phyloP scores from a whole-genome alignment of 1,140 invertebrate genomes.

The Drosophila sucinea region DNA sequence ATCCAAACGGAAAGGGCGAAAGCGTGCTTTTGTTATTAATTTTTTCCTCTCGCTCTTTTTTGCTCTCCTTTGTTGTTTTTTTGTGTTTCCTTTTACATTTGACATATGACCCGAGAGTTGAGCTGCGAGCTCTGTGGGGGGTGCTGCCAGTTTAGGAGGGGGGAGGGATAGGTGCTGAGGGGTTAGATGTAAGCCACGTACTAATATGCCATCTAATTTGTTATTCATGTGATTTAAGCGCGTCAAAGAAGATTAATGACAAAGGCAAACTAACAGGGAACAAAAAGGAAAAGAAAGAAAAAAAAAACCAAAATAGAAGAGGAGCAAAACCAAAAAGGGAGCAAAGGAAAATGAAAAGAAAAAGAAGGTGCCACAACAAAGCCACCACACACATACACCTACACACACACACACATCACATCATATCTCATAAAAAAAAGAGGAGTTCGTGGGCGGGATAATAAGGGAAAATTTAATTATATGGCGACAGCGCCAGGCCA shows the following conservation, averaged over 20 bases:
- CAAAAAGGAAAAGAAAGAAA: slow-evolving; percentile 1
- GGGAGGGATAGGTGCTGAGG: not conserved
- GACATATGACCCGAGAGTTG: slow-evolving; percentile 20
- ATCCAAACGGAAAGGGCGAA: slow-evolving; percentile 15
- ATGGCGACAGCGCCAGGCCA: too few species aligned
- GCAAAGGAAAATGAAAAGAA: not conserved
- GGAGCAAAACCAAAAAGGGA: not conserved
- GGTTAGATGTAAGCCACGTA: slow-evolving; percentile 51
- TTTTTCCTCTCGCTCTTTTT: slow-evolving; percentile 36
- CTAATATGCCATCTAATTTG: slow-evolving; percentile 81
- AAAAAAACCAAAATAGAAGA: slow-evolving; percentile 1
- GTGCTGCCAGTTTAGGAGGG: not conserved
- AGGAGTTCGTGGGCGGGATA: not conserved
- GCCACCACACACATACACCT: not conserved
- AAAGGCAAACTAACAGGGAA: slow-evolving; percentile 47
- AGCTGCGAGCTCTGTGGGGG: slow-evolving; percentile 2
- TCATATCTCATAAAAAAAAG: not conserved
- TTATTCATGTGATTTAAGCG: slow-evolving; percentile 82
- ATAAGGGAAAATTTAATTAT: not conserved
- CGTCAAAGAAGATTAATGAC: slow-evolving; percentile 82
- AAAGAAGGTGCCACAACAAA: slow-evolving; percentile 5
- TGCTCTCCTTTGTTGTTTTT: not conserved
- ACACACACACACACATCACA: not conserved
- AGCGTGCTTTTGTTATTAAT: slow-evolving; percentile 62
- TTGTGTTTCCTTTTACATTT: slow-evolving; percentile 54